A percentile compares a stretch with the other conserved stretches of the same genome.
phyloP scores from a whole-genome alignment of 2,797 vertebrate genomes.

The Gambelia wislizenii region DNA sequence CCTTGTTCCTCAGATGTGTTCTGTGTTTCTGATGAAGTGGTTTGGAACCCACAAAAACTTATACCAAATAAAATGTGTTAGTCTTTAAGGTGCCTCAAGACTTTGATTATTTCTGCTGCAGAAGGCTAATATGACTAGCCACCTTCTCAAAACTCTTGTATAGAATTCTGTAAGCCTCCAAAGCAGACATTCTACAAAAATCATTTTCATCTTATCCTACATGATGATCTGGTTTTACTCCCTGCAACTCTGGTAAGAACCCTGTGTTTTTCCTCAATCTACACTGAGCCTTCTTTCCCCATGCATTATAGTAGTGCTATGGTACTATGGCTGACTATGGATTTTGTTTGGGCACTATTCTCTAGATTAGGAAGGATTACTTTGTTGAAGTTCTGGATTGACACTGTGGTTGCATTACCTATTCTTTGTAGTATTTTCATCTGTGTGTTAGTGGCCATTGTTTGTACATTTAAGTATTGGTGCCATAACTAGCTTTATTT shows the following conservation, averaged over 20 bases:
- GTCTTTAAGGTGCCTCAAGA: no score
- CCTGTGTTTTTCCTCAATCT: background rate
- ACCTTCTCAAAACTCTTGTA: no score
- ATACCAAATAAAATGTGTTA: no score
- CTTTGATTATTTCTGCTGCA: no score
- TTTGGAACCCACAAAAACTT: no score
- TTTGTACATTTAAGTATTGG: background rate
- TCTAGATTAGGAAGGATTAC: background rate
- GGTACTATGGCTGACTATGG: background rate
- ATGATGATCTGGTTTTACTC: background rate
- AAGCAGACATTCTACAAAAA: background rate
- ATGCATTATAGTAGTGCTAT: background rate
- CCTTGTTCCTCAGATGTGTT: no score
- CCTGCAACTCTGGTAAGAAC: background rate
- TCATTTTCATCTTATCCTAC: background rate
- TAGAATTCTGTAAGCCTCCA: background rate
- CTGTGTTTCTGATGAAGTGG: no score
- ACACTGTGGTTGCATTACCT: background rate
- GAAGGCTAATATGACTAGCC: no score
- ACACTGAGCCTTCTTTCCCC: background rate
- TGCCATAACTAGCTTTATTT: no score
- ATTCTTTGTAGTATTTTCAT: background rate
- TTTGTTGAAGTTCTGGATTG: background rate
- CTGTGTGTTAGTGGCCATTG: background rate
- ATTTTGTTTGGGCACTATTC: background rate